Evolutionary conservation across 2,113 vertebrate species (phyloP), one percentile per base, ranked within the genome.

Genomic region (Notarius quadriscutis): DNA sequence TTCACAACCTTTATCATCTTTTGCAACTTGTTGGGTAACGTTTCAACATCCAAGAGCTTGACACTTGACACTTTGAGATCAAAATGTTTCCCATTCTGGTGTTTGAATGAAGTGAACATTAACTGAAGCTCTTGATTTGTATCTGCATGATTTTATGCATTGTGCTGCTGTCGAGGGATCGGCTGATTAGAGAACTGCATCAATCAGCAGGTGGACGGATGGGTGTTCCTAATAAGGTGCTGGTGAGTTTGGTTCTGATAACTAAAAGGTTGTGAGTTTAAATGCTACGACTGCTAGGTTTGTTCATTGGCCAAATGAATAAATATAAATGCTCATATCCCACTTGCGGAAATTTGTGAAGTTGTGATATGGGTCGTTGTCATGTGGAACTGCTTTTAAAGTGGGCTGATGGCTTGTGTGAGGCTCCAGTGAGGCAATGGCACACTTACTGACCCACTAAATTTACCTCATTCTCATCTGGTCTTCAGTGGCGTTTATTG

Each of bases 391-490:
- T 60, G 71, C 27, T 88, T 86, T 81, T 80, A 80, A 85, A 84
- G 27, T 86, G 81, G 71, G 53, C 83, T 90, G 84, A 80, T 34
- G 78, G 57, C 65, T 69, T 25, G 58, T 83, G 78, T 84, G 75
- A 83, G 89, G 77, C 60, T 80, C 81, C 87, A 88, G 60, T 41
- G 53, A 84, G 53, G 34, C n/a, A 78, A 82, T 84, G 88, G 86
- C 84, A 89, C 77, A 91, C 74, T 89, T 91, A 89, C 69, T 89
- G 84, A 89, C 86, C 88, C 75, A 89, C 75, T 87, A 90, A 87
- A 74, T 79, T 62, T 27, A 12, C 86, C 75, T 86, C 62, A 81
- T 89, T 85, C 77, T 79, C 27, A 84, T 87, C 87, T 67, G 67
- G 75, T 84, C 77, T 84, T 62, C 58, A 79, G 27, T 30, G 50